Conservation (phyloP, 2,888 invertebrate genomes). For the Euzophera pinguis region DNA sequence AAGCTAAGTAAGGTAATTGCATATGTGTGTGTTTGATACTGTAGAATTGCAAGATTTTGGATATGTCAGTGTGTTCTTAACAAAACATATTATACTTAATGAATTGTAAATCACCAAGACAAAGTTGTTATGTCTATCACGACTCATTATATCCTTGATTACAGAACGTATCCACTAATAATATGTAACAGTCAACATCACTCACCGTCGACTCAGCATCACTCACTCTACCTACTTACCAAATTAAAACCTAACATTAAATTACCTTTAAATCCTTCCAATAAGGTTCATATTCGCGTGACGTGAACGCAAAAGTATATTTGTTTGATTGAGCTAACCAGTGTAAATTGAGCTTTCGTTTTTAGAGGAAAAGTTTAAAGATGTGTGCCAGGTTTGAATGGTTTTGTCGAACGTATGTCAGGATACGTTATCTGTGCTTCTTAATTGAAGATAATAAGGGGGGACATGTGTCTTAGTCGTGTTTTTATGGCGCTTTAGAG, state of each 20-base stretch:
- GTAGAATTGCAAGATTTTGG: too few relatives aligned
- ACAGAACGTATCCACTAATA: conserved; percentile 66
- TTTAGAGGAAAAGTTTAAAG: conserved; percentile 14
- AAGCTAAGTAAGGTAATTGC: too few relatives aligned
- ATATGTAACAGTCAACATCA: conserved; percentile 60
- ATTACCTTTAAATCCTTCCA: conserved; percentile 24
- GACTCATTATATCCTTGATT: conserved; percentile 64
- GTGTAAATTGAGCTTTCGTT: conserved; percentile 36
- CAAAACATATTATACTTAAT: too few relatives aligned
- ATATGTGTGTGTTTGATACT: too few relatives aligned
- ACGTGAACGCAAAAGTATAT: conserved; percentile 23
- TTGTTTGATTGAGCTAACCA: conserved; percentile 44
- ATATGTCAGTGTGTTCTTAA: too few relatives aligned
- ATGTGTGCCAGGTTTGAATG: conserved; percentile 35
- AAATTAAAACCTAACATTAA: not conserved
- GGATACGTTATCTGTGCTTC: conserved; percentile 72
- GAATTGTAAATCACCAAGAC: too few relatives aligned
- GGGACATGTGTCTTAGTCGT: conserved; percentile 76
- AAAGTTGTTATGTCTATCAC: conserved; percentile 29
- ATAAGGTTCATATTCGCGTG: conserved; percentile 35
- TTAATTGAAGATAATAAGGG: conserved; percentile 79
- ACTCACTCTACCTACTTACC: conserved; percentile 46
- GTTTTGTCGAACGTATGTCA: conserved; percentile 62
- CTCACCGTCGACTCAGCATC: conserved; percentile 60
- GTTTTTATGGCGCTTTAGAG: conserved; percentile 71